Evolutionary conservation across 1,140 invertebrate species (phyloP).

Genomic region (Steinernema khuongi): DNA sequence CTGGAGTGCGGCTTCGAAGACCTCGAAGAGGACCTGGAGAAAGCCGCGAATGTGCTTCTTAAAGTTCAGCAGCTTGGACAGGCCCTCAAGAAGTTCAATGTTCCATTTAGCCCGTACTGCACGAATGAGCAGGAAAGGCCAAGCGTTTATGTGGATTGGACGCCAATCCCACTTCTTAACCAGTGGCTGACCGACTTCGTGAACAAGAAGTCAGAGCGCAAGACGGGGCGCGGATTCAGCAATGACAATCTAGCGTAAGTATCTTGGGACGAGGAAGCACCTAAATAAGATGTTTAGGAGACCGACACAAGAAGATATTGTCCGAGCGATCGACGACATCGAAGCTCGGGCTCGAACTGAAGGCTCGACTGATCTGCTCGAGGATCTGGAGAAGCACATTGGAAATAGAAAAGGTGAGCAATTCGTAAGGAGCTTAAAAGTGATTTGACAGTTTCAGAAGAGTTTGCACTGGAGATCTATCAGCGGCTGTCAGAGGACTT

Average conservation of each 20-base stretch:
- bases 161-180: background rate
- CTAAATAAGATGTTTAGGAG: background rate
- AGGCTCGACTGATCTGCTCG: too few relatives aligned
- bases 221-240: background rate
- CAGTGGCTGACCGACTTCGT: background rate
- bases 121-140: background rate
- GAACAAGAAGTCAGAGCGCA: background rate
- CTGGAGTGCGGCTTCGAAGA: background rate
- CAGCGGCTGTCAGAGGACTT: background rate
- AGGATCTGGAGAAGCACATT: too few relatives aligned
- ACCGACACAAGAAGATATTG: too few relatives aligned
- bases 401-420: background rate
- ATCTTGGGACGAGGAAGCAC: background rate
- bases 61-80: background rate
- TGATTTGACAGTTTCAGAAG: background rate
- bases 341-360: too few relatives aligned
- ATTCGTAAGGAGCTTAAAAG: background rate
- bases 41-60: background rate
- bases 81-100: background rate
- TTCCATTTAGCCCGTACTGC: background rate
- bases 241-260: background rate
- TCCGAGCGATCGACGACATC: too few relatives aligned
- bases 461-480: background rate
- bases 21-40: background rate
- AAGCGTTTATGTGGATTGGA: background rate